Conservation (phyloP, 2,113 vertebrate species). For the Pomatostomus ruficeps region DNA sequence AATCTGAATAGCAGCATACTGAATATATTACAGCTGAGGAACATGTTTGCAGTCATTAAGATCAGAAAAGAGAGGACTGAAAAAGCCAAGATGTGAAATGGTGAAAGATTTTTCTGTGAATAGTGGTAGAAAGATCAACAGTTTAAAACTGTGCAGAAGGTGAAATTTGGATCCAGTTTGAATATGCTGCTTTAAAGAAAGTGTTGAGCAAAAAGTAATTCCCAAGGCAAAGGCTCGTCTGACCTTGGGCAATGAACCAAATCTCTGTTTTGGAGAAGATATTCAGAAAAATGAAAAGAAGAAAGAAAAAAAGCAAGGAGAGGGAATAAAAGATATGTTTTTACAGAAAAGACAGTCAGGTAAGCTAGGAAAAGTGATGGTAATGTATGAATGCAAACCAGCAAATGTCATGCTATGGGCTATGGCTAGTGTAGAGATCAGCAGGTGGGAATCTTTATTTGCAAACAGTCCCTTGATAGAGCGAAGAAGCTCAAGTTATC, state of each 20-base stretch:
- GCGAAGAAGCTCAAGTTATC: background rate
- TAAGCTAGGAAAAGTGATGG: background rate
- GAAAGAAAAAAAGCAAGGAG: background rate
- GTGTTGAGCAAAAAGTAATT: background rate
- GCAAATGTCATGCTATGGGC: background rate
- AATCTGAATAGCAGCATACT: background rate
- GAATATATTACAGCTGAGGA: conserved; percentile 7
- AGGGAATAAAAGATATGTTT: background rate
- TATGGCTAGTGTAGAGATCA: background rate
- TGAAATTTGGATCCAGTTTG: background rate
- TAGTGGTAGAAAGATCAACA: conserved; percentile 15
- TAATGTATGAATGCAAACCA: background rate
- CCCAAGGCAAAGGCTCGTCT: background rate
- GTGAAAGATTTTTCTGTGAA: conserved; percentile 6
- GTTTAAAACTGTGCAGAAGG: background rate
- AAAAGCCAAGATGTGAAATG: conserved; percentile 25
- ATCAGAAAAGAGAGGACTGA: conserved; percentile 10
- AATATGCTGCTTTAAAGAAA: background rate
- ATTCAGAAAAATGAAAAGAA: background rate
- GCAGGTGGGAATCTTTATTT: background rate
- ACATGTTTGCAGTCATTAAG: conserved; percentile 24
- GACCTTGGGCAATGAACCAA: background rate
- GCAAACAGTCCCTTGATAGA: background rate
- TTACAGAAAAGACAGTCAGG: background rate
- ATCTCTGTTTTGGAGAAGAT: background rate